phyloP scores from a whole-genome alignment of 2,113 vertebrate genomes.

The Paraplagusia blochii region DNA sequence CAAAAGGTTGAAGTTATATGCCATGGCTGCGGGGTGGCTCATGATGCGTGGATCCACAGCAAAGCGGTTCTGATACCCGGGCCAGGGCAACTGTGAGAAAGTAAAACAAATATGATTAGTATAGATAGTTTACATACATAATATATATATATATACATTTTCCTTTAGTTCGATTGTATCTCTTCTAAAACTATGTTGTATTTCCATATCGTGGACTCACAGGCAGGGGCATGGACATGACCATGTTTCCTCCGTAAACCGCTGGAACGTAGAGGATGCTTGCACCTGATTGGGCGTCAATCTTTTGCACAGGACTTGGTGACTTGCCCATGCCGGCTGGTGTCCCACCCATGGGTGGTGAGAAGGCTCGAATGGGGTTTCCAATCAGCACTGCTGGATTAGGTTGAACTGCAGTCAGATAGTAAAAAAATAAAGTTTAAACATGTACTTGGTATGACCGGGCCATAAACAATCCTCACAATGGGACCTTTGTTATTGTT shows the following conservation, averaged over 20 bases:
- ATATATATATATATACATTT: too few relatives aligned
- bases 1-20: conserved; percentile 95
- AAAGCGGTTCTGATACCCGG: conserved; percentile 96
- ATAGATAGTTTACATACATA: too few relatives aligned
- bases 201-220: conserved; percentile 73
- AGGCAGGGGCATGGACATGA: conserved; percentile 97
- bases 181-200: background rate
- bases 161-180: background rate
- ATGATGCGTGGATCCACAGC: conserved; percentile 94
- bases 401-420: conserved; percentile 83
- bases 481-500: too few relatives aligned
- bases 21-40: conserved; percentile 95
- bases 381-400: conserved; percentile 94
- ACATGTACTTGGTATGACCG: background rate
- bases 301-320: conserved; percentile 97
- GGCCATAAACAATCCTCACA: background rate
- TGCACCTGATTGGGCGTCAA: conserved; percentile 96
- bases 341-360: conserved; percentile 88
- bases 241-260: conserved; percentile 97
- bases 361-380: conserved; percentile 93
- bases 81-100: conserved; percentile 86
- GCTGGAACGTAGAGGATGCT: conserved; percentile 98
- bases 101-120: background rate
- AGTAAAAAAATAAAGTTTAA: conserved; percentile 23
- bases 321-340: conserved; percentile 89